A percentile compares a stretch with the other conserved stretches of the same genome.
Conservation (phyloP, 2,113 vertebrate genomes). For the Upupa epops region DNA sequence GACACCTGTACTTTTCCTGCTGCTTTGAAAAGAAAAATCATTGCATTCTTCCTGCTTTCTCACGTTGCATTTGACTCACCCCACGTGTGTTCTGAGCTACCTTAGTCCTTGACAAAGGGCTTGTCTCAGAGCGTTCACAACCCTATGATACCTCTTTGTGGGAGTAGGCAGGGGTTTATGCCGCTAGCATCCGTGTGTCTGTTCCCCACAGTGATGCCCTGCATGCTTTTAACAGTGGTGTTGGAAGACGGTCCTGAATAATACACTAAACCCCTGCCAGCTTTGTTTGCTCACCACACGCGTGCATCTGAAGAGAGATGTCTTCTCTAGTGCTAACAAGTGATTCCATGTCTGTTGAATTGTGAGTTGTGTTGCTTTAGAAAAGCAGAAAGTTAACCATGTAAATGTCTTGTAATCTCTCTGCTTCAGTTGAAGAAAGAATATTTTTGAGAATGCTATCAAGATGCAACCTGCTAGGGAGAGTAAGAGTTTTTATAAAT, state of each 20-base stretch:
- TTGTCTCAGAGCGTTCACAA: neutral
- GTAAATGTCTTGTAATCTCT: neutral
- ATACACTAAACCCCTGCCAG: neutral
- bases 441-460: neutral
- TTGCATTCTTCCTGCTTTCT: neutral
- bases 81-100: neutral
- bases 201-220: neutral
- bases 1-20: neutral
- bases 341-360: neutral
- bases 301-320: neutral
- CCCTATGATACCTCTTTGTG: rapidly evolving
- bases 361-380: neutral
- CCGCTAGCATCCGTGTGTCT: rapidly evolving
- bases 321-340: neutral
- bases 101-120: neutral
- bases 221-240: neutral
- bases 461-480: neutral
- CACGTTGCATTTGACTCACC: too few relatives aligned
- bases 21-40: neutral
- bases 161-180: neutral
- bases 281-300: neutral
- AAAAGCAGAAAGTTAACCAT: neutral
- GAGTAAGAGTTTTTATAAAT: neutral
- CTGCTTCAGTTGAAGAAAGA: neutral
- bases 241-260: neutral